Conservation (phyloP, 2,113 vertebrate species). For the Rynchops niger region DNA sequence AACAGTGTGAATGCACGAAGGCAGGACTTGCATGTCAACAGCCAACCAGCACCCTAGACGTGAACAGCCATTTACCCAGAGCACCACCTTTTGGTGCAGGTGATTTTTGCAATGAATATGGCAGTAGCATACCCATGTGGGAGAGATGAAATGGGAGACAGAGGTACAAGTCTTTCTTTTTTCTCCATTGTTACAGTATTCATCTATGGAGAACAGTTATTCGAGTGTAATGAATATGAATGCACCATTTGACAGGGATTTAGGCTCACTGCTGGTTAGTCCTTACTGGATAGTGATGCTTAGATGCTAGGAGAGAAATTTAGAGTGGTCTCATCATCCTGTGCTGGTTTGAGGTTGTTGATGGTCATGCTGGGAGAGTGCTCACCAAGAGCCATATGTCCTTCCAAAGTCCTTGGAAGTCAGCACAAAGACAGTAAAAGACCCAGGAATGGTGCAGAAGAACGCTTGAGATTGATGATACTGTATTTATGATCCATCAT, state of each 20-base stretch:
- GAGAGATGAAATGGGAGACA: neutral
- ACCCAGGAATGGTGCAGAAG: neutral
- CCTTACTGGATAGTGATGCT: neutral
- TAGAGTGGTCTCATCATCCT: neutral
- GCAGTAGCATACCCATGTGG: accelerated
- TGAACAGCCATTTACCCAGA: neutral
- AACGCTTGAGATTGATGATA: neutral
- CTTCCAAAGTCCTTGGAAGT: neutral
- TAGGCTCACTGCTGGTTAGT: neutral
- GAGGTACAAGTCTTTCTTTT: neutral
- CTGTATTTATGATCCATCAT: neutral
- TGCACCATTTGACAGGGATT: neutral
- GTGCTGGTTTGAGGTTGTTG: neutral
- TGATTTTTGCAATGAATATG: neutral
- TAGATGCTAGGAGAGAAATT: neutral
- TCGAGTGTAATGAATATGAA: neutral
- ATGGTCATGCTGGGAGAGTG: accelerated
- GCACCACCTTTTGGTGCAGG: neutral
- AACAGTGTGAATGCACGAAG: accelerated
- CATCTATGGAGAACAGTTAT: neutral
- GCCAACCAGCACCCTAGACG: neutral
- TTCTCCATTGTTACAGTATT: neutral
- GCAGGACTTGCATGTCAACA: neutral
- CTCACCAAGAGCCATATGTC: neutral
- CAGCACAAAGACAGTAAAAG: neutral